Evolutionary conservation across 2,888 invertebrate genomes (phyloP).

Genomic region (Masnerella sp.): DNA sequence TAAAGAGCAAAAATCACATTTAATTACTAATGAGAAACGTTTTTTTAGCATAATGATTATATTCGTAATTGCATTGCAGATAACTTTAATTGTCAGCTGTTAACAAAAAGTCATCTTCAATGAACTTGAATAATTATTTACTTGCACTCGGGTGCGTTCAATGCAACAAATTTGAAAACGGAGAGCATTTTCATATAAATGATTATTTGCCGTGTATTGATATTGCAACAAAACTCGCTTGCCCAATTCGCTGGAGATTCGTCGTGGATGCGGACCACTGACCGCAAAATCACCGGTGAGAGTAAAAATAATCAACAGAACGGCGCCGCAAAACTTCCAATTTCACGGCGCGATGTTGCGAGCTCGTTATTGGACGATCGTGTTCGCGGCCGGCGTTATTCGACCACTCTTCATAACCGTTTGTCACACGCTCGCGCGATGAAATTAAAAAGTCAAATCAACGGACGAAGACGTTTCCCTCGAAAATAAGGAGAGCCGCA

Average conservation of each 20-base stretch:
- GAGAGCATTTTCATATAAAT: constrained; percentile 46
- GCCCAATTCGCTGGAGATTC: constrained; percentile 40
- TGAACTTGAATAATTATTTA: constrained; percentile 35
- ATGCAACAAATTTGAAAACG: constrained; percentile 27
- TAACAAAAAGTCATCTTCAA: constrained; percentile 24
- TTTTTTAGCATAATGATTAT: too few relatives aligned
- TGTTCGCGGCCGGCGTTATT: constrained; percentile 51
- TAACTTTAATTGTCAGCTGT: too few relatives aligned
- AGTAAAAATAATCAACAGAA: constrained; percentile 58
- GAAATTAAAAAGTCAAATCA: constrained; percentile 58
- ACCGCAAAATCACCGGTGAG: constrained; percentile 56
- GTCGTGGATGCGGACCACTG: constrained; percentile 36
- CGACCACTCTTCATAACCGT: constrained; percentile 48
- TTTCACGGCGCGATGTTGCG: constrained; percentile 53
- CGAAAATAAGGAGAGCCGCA: constrained; percentile 35
- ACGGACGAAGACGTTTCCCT: constrained; percentile 24
- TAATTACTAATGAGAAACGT: too few relatives aligned
- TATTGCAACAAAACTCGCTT: constrained; percentile 37
- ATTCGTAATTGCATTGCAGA: too few relatives aligned
- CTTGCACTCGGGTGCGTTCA: constrained; percentile 26
- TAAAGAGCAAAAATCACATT: too few relatives aligned
- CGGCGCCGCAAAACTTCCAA: constrained; percentile 45
- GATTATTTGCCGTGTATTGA: constrained; percentile 35
- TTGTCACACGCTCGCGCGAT: constrained; percentile 34
- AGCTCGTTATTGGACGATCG: constrained; percentile 55